A percentile compares a stretch with the other conserved stretches of the same genome.
Evolutionary conservation across 53 echinoderm and acorn worm species (phyloP).

Genomic region (Holothuria scabra): DNA sequence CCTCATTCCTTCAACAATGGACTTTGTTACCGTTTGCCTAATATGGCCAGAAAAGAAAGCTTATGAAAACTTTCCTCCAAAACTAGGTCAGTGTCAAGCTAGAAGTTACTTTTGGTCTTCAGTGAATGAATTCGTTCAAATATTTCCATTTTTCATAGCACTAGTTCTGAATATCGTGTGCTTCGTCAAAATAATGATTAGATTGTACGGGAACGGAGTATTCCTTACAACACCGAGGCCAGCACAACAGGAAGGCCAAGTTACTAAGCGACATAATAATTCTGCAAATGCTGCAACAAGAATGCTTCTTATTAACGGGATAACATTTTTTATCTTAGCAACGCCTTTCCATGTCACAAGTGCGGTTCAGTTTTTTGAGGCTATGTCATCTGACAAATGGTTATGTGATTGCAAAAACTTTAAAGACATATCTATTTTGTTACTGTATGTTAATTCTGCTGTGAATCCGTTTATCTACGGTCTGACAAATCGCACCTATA

Average conservation of each 20-base stretch:
- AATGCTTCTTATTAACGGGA: constrained; percentile 9
- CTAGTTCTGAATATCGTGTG: constrained; percentile 10
- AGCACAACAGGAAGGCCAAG: too few relatives aligned
- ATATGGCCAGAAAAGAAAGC: neutral
- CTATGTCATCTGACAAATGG: neutral
- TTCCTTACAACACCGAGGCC: too few relatives aligned
- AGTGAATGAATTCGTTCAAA: neutral
- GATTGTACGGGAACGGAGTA: neutral
- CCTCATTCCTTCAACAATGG: neutral
- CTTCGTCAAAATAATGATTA: neutral
- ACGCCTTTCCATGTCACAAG: constrained; percentile 9
- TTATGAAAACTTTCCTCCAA: constrained; percentile 2
- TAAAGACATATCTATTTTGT: neutral
- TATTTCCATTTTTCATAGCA: constrained; percentile 1
- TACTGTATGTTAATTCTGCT: constrained; percentile 6
- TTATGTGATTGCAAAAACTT: neutral
- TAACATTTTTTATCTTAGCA: neutral
- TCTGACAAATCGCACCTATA: neutral
- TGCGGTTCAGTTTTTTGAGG: constrained; percentile 10
- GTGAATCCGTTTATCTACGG: constrained; percentile 18
- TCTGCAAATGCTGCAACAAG: constrained; percentile 10
- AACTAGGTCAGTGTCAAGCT: neutral
- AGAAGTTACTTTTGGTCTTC: too few relatives aligned
- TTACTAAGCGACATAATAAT: neutral
- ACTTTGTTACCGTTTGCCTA: neutral